Conservation (phyloP, 1,140 invertebrate species). For the Apolygus lucorum region DNA sequence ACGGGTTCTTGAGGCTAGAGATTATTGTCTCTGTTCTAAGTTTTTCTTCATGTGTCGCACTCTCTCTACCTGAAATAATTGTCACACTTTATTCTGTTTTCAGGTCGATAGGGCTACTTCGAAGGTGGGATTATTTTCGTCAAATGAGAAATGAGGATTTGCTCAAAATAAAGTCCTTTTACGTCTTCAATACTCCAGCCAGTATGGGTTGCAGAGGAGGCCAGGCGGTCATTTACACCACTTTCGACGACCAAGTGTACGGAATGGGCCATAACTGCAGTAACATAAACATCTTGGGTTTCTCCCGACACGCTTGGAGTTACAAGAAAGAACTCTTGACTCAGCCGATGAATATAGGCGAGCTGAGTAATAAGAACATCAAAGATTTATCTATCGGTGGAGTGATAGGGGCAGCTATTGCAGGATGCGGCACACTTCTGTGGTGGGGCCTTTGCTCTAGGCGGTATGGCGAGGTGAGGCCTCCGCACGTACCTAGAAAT, state of each 20-base stretch:
- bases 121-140: background rate
- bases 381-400: background rate
- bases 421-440: background rate
- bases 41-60: no score
- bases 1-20: no score
- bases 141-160: background rate
- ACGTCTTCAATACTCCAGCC: background rate
- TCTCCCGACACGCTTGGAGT: background rate
- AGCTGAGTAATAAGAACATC: background rate
- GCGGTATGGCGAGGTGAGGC: background rate
- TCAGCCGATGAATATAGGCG: background rate
- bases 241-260: background rate
- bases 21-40: no score
- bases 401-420: background rate
- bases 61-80: no score
- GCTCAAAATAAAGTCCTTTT: background rate
- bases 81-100: no score
- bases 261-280: background rate
- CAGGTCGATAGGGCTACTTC: background rate
- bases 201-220: background rate
- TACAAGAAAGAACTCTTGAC: no score
- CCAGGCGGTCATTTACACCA: background rate
- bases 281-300: background rate
- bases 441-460: background rate
- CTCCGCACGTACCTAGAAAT: background rate